Evolutionary conservation across 1,140 invertebrate species (phyloP).

Genomic region (Dendrolimus kikuchii): DNA sequence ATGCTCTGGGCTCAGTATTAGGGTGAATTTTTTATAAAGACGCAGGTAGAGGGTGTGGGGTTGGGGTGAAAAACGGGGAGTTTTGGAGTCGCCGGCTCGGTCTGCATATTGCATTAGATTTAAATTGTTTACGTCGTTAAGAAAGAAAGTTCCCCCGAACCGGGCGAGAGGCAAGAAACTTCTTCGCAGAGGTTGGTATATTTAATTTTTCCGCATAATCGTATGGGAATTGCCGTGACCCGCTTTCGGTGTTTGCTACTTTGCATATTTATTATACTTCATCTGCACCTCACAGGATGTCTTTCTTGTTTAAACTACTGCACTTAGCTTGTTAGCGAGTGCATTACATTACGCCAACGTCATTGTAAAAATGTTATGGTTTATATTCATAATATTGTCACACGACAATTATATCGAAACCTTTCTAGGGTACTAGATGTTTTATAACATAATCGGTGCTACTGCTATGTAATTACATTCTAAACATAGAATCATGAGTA

Average conservation of each 20-base stretch:
- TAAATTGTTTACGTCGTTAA: conserved; percentile 71
- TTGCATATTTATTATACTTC: not conserved
- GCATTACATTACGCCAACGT: too few relatives aligned
- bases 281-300: not conserved
- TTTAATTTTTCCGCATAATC: conserved; percentile 36
- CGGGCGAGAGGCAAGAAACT: conserved; percentile 32
- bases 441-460: too few relatives aligned
- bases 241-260: conserved; percentile 4
- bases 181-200: conserved; percentile 27
- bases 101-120: conserved; percentile 68
- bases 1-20: conserved; percentile 24
- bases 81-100: conserved; percentile 25
- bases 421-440: too few relatives aligned
- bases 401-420: too few relatives aligned
- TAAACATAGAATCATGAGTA: too few relatives aligned
- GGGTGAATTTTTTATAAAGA: conserved; percentile 56
- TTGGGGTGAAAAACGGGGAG: conserved; percentile 16
- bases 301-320: too few relatives aligned
- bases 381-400: too few relatives aligned
- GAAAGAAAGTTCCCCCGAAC: conserved; percentile 53
- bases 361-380: too few relatives aligned
- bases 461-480: too few relatives aligned
- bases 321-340: too few relatives aligned
- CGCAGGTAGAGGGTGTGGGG: conserved; percentile 32
- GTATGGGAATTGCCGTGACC: conserved; percentile 15